Base-by-base conservation (phyloP, 2,797 vertebrate species). In the Coranthus polyacanthus region DNA sequence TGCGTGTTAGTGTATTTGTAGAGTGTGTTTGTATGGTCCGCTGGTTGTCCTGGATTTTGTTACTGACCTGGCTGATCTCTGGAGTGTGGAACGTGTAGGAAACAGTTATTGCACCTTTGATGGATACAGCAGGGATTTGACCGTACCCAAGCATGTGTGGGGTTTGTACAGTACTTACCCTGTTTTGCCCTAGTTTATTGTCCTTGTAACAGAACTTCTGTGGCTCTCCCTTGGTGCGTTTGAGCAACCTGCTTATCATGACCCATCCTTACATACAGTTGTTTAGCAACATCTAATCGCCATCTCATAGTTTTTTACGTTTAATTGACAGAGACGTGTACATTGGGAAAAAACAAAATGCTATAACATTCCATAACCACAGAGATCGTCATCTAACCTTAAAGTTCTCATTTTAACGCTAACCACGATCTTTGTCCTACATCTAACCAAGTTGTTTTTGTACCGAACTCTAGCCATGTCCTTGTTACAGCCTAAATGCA, bases 21-120 rank as follows among this genome's bases (percentile, higher is more conserved):
- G 38, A 67, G 53, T 63, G 46, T 60, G 78, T 81, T 55, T 36
- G n/a, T 26, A 45, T 42, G 49, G 38, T 71, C 20, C 34, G 62
- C 56, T 59, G 57, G 47, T 74, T 78, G 85, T 75, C 87, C 89
- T 75, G 78, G 81, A 84, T 90, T 86, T 86, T 82, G 75, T 77
- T 54, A 70, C 72, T 89, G 88, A 87, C 89, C 89, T 83, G 82
- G 76, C 85, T 88, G 83, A 88, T 89, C 86, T 90, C 76, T 79
- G 75, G 84, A 84, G 89, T 89, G 85, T 85, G 82, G 59, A 84
- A 54, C 55, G 55, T 66, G 77, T 54, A 75, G 82, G 52, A 84
- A 89, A 74, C 66, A 42, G 70, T 88, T 87, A 85, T 83, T 87
- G 68, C 79, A 77, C 82, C 82, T 73, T 83, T 89, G 84, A 86